Conservation (phyloP, 2,113 vertebrate genomes). For the Garra rufa region DNA sequence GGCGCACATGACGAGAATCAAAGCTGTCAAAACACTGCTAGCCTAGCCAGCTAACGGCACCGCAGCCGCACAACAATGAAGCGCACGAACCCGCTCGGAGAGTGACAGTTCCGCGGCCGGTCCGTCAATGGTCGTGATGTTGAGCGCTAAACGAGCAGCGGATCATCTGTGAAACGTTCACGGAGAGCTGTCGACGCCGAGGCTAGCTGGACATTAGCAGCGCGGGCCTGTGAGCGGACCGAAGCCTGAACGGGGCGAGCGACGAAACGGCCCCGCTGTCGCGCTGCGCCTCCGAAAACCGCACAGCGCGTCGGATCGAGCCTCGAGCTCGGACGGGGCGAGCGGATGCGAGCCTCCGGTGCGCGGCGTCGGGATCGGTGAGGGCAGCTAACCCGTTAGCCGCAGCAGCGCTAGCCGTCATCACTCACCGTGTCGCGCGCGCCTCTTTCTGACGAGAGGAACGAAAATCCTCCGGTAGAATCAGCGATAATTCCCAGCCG, state of each 20-base stretch:
- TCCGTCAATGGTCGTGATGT: neutral
- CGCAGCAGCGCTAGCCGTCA: conserved; percentile 30
- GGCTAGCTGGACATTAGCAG: conserved; percentile 2
- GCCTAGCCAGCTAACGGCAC: neutral
- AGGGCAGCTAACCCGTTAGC: conserved; percentile 35
- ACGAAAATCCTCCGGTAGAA: conserved; percentile 9
- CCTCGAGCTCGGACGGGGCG: neutral
- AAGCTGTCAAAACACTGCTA: conserved; percentile 38
- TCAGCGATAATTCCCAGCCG: conserved; percentile 1
- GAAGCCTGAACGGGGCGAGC: neutral
- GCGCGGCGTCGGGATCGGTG: neutral
- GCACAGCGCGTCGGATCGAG: neutral
- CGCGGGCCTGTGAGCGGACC: conserved; percentile 16
- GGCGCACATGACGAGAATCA: conserved; percentile 11
- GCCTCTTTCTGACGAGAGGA: conserved; percentile 33
- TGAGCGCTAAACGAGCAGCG: neutral
- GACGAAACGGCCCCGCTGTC: neutral
- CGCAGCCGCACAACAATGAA: neutral
- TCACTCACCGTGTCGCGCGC: conserved; percentile 43
- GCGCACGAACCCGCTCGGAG: neutral
- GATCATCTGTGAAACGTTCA: neutral
- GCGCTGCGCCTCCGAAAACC: neutral
- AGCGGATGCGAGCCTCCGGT: neutral
- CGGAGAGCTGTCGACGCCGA: neutral
- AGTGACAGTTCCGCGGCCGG: neutral